Base-by-base conservation (phyloP, 1,140 invertebrate genomes). In the Archivesica marissinica region DNA sequence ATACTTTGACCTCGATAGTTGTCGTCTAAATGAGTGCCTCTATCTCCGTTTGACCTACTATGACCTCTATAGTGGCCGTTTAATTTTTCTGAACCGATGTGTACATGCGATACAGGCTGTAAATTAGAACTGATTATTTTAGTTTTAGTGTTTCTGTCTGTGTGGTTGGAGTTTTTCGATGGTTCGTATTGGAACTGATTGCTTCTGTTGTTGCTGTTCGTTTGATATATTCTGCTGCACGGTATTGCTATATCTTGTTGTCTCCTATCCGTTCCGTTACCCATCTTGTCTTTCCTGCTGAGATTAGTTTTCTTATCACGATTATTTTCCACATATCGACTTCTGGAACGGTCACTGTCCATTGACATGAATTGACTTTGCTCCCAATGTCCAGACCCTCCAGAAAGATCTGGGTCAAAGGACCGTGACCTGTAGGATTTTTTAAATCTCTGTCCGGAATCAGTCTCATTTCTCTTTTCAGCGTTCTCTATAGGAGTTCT, bases 391-490 rank as follows among this genome's bases (percentile, higher is more conserved):
- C 39, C 39, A 1, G 39, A 44, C n/a, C 41, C 68, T 33, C 13
- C 15, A 2, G 39, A 35, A 56, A 44, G 20, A 33, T 79, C 77
- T 2, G 77, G 77, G 25, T 79, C 77, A 64, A 23, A 79, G 2
- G 77, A 79, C 61, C 44, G 66, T 66, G 77, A 79, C 77, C 77
- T 79, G 15, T 66, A 50, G 0, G 77, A 47, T 23, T 25, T 41
- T 79, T 64, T 79, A 20, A 68, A 66, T 30, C 30, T 28, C 11
- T 39, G 44, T n/a, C n/a, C n/a, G 17, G 54, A n/a, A 0, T 28
- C 23, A 17, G 9, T 17, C 0, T 59, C 23, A 13, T 56, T 56
- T 4, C 23, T 52, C 1, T 56, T 50, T 17, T 15, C 1, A 2
- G 15, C 25, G 0, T 54, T 39, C n/a, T 76, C 74, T n/a, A 76